A percentile compares a stretch with the other conserved stretches of the same genome.
These are phyloP conservation scores for Hypomecis punctinalis DNA, from an alignment of 2,888 invertebrate species.

Conservation along the genomic window DNA sequence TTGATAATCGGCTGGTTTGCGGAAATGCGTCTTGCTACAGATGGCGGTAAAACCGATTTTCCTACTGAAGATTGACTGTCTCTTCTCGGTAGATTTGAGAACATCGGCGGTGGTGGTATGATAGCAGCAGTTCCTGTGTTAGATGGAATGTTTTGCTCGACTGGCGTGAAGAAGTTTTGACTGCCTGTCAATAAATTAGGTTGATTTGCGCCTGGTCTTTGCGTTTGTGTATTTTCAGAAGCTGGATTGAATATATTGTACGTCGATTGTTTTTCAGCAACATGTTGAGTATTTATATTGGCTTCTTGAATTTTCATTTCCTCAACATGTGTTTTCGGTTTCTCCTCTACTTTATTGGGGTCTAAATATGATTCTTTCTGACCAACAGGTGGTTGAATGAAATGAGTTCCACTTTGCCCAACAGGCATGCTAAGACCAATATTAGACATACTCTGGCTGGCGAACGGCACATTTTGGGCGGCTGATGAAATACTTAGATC, in stretches of 20 bases:
- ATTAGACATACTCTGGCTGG: constrained; percentile 2
- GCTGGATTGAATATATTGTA: constrained; percentile 46
- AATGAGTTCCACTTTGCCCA: background rate
- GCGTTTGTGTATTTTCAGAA: constrained; percentile 7
- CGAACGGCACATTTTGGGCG: constrained; percentile 24
- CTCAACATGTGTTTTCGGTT: constrained; percentile 12
- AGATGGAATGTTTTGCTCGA: constrained; percentile 29
- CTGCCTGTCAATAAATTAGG: constrained; percentile 32
- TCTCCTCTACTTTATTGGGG: background rate
- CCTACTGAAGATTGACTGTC: constrained; percentile 53
- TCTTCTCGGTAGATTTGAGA: constrained; percentile 58
- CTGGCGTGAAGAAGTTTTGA: constrained; percentile 27
- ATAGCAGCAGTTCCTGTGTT: constrained; percentile 45
- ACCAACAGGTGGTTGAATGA: background rate
- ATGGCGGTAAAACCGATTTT: constrained; percentile 72
- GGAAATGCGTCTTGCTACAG: constrained; percentile 72
- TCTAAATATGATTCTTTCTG: constrained; percentile 2
- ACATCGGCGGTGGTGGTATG: constrained; percentile 78
- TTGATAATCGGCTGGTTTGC: constrained; percentile 68
- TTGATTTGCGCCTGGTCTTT: constrained; percentile 24
- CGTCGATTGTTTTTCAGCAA: constrained; percentile 31
- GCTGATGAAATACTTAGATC: constrained; percentile 18
- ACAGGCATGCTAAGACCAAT: constrained; percentile 1
- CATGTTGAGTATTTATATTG: constrained; percentile 26
- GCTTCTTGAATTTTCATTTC: constrained; percentile 26